These are phyloP conservation scores for Zootermopsis nevadensis DNA, from an alignment of 2,888 invertebrate genomes.

Conservation along the genomic window DNA sequence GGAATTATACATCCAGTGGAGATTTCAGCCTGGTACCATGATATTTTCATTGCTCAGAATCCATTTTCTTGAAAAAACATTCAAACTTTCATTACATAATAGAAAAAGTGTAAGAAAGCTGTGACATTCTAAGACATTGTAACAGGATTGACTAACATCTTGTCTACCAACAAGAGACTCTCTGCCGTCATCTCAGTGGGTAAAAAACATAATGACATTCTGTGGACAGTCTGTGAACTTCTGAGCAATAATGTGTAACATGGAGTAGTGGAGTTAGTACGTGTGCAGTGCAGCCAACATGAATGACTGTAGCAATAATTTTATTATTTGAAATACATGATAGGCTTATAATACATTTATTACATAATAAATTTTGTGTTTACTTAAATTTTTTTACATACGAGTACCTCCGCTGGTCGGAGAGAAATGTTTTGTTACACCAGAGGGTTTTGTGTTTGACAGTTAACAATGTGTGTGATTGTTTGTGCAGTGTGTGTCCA, in stretches of 20 bases:
- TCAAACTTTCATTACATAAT: too few relatives aligned
- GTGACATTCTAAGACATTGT: neutral
- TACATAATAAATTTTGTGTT: neutral
- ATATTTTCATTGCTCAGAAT: too few relatives aligned
- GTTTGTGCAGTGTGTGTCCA: neutral
- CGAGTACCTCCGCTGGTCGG: slow-evolving; percentile 2
- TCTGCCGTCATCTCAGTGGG: neutral
- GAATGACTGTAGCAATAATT: slow-evolving; percentile 16
- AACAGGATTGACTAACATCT: neutral
- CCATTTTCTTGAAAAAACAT: too few relatives aligned
- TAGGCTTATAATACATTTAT: slow-evolving; percentile 6
- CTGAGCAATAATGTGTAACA: neutral
- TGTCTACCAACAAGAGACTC: neutral
- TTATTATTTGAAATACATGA: neutral
- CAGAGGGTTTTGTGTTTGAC: neutral
- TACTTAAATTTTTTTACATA: neutral
- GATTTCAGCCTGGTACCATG: too few relatives aligned
- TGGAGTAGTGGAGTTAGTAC: neutral
- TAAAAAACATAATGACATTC: neutral
- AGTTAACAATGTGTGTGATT: neutral
- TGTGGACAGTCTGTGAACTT: neutral
- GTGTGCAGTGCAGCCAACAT: neutral
- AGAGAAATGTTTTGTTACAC: slow-evolving; percentile 4
- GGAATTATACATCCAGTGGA: too few relatives aligned
- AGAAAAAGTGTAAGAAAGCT: too few relatives aligned